phyloP scores from a whole-genome alignment of 2,888 invertebrate species.

The Scaptomyza polygonia region DNA sequence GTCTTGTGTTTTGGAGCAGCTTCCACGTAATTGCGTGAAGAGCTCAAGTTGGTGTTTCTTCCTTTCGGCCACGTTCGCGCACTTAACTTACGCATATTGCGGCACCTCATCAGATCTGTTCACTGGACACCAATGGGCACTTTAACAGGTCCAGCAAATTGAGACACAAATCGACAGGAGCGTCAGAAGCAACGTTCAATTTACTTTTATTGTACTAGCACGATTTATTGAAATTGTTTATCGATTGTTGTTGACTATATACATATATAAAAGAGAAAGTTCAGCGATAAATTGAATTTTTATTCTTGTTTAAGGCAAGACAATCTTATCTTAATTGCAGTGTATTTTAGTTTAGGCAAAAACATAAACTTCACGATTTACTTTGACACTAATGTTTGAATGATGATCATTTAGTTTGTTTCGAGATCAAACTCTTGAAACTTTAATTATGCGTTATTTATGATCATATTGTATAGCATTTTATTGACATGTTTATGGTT shows the following conservation, averaged over 20 bases:
- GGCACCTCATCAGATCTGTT: constrained; percentile 63
- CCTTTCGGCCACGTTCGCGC: constrained; percentile 64
- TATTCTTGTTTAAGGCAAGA: no score
- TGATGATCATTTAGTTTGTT: no score
- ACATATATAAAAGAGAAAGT: constrained; percentile 7
- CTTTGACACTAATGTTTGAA: no score
- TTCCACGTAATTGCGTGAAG: constrained; percentile 64
- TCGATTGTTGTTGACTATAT: constrained; percentile 42
- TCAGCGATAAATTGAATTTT: no score
- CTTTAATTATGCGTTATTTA: constrained; percentile 25
- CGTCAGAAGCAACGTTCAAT: constrained; percentile 56
- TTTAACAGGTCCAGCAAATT: constrained; percentile 60
- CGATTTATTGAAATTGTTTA: constrained; percentile 71
- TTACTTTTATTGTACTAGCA: constrained; percentile 71
- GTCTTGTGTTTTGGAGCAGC: constrained; percentile 31
- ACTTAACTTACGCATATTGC: constrained; percentile 65
- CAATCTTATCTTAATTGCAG: no score
- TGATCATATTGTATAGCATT: constrained; percentile 24
- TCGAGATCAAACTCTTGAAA: background rate
- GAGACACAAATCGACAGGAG: constrained; percentile 66
- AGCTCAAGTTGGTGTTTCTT: constrained; percentile 26
- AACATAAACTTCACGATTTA: no score
- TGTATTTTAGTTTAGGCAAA: no score
- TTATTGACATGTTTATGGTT: constrained; percentile 40
- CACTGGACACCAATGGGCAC: constrained; percentile 29